Base-by-base conservation (phyloP, 2,888 invertebrate genomes). In the Drosophila anceps region DNA sequence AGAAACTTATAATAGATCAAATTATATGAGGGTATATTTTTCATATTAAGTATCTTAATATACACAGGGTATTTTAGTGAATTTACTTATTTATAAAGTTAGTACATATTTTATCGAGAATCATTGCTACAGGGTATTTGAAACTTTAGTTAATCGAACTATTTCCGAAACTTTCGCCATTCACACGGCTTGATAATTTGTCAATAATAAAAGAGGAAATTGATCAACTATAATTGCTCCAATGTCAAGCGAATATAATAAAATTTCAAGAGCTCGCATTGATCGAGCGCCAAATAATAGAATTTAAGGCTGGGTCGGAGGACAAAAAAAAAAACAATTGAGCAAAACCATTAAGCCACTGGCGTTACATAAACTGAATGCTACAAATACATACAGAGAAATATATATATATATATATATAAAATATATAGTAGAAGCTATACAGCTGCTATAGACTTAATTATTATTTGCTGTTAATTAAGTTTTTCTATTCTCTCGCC, bases 161-260 rank as follows among this genome's bases (percentile, higher is more conserved):
- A 31, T n/a, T 20, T 7, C 1, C 20, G 31, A 29, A n/a, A 48
- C 29, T 31, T 29, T 48, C 48, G 29, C n/a, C 35, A 35, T 67
- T 68, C 73, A 68, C 79, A 79, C 60, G 57, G 57, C 44, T 70
- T 53, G 68, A 50, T 68, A 70, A 76, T 76, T 65, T 73, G 80
- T 48, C 65, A 46, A 78, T 54, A 69, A 78, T 62, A 46, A 51
- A 64, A 31, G 41, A 48, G 74, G 68, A 75, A 69, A 75, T 78
- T 69, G 68, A 46, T 54, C 51, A 3, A 35, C 51, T 43, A 24
- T 55, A 75, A 78, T 77, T 71, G 55, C 35, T 46, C n/a, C 37
- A 66, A 74, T 70, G 63, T 50, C 46, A 54, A 61, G 20, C 41
- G n/a, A 50, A 53, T 61, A 43, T 12, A 46, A 55, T 35, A 0